These are phyloP conservation scores for Dryas iulia DNA, from an alignment of 1,140 invertebrate genomes.

Conservation along the genomic window DNA sequence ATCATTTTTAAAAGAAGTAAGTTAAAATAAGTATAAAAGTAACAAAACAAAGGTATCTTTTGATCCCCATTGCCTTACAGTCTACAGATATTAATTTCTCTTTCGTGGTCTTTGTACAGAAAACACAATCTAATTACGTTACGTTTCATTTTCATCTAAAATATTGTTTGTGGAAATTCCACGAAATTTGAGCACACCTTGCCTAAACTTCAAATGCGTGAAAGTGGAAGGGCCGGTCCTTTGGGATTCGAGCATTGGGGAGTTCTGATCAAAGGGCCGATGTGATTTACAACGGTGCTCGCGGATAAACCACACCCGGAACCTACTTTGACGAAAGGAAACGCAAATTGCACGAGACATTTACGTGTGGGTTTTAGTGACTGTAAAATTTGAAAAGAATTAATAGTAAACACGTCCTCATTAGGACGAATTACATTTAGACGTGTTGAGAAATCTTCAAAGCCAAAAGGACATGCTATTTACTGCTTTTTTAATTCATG, in stretches of 20 bases:
- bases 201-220: conserved; percentile 31
- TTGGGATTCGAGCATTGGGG: conserved; percentile 29
- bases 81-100: background rate
- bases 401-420: conserved; percentile 16
- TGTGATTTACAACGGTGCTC: conserved; percentile 46
- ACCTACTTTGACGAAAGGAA: conserved; percentile 39
- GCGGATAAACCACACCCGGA: conserved; percentile 50
- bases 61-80: background rate
- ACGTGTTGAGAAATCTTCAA: background rate
- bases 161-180: conserved; percentile 14
- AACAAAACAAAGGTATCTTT: background rate
- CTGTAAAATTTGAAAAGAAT: conserved; percentile 32
- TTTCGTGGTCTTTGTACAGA: background rate
- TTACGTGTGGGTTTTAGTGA: conserved; percentile 33
- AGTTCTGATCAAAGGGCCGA: conserved; percentile 46
- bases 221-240: conserved; percentile 35
- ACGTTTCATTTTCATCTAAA: conserved; percentile 7
- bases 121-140: background rate
- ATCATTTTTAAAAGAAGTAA: no score
- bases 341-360: conserved; percentile 27
- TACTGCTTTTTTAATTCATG: background rate
- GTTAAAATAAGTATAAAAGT: background rate
- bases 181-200: conserved; percentile 23
- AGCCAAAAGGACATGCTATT: background rate
- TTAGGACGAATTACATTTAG: conserved; percentile 8